These are phyloP conservation scores for Rhizomys pruinosus DNA, from an alignment of 2,113 vertebrate genomes.

Conservation along the genomic window DNA sequence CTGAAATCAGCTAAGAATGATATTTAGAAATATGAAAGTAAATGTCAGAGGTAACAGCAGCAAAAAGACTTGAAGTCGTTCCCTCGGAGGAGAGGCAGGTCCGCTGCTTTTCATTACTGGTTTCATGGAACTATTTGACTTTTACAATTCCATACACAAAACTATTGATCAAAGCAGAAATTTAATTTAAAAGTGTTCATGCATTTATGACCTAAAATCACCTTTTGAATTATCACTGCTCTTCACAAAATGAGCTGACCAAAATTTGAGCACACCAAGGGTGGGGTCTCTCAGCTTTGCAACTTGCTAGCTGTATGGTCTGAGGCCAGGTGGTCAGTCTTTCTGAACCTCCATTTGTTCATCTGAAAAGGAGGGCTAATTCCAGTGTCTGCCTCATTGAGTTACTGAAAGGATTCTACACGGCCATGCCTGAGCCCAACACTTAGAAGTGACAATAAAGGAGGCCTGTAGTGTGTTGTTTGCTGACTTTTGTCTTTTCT, in stretches of 20 bases:
- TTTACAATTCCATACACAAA: constrained; percentile 36
- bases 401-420: background rate
- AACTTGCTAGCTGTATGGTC: background rate
- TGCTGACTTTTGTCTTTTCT: background rate
- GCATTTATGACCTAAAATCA: background rate
- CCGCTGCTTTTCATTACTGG: constrained; percentile 37
- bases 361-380: constrained; percentile 23
- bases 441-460: background rate
- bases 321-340: background rate
- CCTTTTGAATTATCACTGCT: constrained; percentile 1
- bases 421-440: background rate
- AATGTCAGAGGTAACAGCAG: constrained; percentile 61
- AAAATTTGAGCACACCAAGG: constrained; percentile 30
- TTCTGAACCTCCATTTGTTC: constrained; percentile 18
- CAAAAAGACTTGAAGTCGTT: background rate
- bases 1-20: constrained; percentile 29
- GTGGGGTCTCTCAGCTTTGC: background rate
- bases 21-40: constrained; percentile 67
- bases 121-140: constrained; percentile 17
- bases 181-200: constrained; percentile 31
- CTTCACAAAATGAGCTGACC: constrained; percentile 32
- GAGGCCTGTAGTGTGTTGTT: background rate
- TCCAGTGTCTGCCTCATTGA: background rate
- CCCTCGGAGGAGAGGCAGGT: background rate
- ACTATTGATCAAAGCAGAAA: constrained; percentile 56